These are phyloP conservation scores for Proales similis DNA, from an alignment of 1,140 invertebrate species.

Conservation along the genomic window DNA sequence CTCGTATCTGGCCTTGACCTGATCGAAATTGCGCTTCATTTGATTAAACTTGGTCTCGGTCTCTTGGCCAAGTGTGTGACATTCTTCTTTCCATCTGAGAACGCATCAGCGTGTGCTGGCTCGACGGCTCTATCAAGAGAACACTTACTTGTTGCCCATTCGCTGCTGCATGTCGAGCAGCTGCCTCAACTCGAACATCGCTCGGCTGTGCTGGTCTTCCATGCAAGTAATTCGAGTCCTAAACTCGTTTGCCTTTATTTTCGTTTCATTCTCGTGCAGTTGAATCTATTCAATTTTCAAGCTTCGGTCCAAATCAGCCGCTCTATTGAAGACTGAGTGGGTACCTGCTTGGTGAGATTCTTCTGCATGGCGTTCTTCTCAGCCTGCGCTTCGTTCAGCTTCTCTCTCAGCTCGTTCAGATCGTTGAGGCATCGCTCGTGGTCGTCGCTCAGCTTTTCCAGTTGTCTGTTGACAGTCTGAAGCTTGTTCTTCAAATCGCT, in stretches of 20 bases:
- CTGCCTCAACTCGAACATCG: slow-evolving; percentile 11
- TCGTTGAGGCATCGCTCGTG: slow-evolving; percentile 2
- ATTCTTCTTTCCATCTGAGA: slow-evolving; percentile 38
- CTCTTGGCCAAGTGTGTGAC: slow-evolving; percentile 22
- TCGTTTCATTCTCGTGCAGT: slow-evolving; percentile 16
- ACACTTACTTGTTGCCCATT: slow-evolving; percentile 34
- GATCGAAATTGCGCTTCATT: slow-evolving; percentile 36
- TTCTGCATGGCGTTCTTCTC: slow-evolving; percentile 13
- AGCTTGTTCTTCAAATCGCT: slow-evolving; percentile 27
- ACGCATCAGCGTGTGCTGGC: neutral
- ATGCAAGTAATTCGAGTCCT: neutral
- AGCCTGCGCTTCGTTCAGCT: neutral
- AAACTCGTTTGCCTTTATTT: slow-evolving; percentile 11
- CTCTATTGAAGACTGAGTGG: neutral
- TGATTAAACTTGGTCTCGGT: slow-evolving; percentile 32
- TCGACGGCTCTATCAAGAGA: no score
- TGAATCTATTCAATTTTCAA: slow-evolving; percentile 1
- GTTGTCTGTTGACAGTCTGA: slow-evolving; percentile 3
- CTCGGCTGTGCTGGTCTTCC: slow-evolving; percentile 1
- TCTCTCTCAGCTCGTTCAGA: slow-evolving; percentile 20
- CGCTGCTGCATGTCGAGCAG: slow-evolving; percentile 35
- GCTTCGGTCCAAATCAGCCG: neutral
- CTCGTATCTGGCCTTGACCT: slow-evolving; percentile 7
- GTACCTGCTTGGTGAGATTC: slow-evolving; percentile 18
- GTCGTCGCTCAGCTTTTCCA: slow-evolving; percentile 25